Conservation (phyloP, 2,113 vertebrate species). For the Baryphthengus martii region DNA sequence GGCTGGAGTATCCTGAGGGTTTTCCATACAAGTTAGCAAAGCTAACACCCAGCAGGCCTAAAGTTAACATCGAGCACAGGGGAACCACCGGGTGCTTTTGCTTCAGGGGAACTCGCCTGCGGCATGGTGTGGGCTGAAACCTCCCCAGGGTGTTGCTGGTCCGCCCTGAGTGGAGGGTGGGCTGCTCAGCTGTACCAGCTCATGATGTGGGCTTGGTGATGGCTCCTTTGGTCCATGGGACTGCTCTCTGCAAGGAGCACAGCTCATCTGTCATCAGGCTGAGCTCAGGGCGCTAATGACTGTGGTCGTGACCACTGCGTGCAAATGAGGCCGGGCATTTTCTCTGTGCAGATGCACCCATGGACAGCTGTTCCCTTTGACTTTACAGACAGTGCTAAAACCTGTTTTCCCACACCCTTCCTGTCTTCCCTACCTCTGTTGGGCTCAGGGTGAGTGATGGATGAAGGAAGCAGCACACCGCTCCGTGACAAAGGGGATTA, state of each 20-base stretch:
- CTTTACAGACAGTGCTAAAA: background rate
- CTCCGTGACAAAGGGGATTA: background rate
- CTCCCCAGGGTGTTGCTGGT: background rate
- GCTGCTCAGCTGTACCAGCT: background rate
- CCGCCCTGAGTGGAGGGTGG: background rate
- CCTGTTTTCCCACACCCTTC: background rate
- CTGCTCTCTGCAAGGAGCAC: background rate
- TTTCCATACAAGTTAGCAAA: background rate
- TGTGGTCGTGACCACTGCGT: background rate
- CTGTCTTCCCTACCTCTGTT: background rate
- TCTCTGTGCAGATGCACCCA: background rate
- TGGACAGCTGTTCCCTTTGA: background rate
- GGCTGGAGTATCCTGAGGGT: background rate
- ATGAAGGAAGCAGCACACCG: background rate
- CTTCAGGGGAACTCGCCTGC: accelerated
- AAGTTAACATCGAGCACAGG: background rate
- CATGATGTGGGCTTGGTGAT: accelerated
- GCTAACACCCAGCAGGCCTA: background rate
- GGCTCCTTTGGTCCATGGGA: background rate
- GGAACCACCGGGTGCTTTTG: accelerated
- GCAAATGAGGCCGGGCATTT: background rate
- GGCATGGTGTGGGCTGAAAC: background rate
- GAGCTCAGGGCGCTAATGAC: background rate
- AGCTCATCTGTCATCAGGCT: accelerated
- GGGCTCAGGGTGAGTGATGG: accelerated